Conservation (phyloP, 2,113 vertebrate species). For the Triplophysa rosa region DNA sequence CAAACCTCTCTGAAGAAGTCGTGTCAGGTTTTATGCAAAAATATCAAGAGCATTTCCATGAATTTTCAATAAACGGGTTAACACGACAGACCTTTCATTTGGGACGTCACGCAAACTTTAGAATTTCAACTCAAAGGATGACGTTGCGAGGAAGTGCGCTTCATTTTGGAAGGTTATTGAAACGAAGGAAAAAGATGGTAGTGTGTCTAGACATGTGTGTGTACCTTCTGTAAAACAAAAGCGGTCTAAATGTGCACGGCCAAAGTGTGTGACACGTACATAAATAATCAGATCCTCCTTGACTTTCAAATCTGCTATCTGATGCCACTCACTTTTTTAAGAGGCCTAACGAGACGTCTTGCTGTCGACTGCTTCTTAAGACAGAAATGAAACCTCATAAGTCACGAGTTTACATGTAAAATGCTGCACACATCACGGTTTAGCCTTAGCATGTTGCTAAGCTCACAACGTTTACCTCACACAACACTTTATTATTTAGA, state of each 20-base stretch:
- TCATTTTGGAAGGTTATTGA: slow-evolving; percentile 27
- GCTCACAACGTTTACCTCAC: too few species aligned
- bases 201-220: slow-evolving; percentile 14
- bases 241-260: neutral
- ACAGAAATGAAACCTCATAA: too few species aligned
- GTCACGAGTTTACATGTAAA: too few species aligned
- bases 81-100: slow-evolving; percentile 18
- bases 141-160: neutral
- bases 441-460: too few species aligned
- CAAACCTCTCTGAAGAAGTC: neutral
- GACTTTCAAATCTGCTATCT: neutral
- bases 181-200: neutral
- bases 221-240: neutral
- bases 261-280: neutral
- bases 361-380: too few species aligned
- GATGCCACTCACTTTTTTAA: neutral
- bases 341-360: too few species aligned
- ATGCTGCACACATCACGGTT: too few species aligned
- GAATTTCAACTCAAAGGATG: slow-evolving; percentile 14
- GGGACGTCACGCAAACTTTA: neutral
- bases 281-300: too few species aligned
- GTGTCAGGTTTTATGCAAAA: slow-evolving; percentile 5
- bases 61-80: neutral
- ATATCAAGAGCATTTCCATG: slow-evolving; percentile 19
- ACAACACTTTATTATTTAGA: too few species aligned